A percentile compares a stretch with the other conserved stretches of the same genome.
Evolutionary conservation across 1,140 invertebrate genomes (phyloP).

Genomic region (Paracyclopina nana): DNA sequence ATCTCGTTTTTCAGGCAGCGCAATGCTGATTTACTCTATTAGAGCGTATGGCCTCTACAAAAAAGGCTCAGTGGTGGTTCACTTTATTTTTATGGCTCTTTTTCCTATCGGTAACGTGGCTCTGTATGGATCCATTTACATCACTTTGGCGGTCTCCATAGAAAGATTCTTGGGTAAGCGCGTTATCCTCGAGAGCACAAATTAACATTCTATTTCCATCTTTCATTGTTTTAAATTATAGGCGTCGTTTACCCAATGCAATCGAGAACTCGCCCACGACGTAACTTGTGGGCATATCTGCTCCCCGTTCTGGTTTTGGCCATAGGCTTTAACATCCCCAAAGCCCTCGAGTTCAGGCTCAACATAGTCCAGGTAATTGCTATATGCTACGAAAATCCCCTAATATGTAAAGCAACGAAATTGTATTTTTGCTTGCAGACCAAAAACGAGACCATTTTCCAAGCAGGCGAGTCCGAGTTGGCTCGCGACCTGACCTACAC

Average conservation of each 20-base stretch:
- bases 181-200: neutral
- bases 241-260: slow-evolving; percentile 3
- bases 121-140: slow-evolving; percentile 12
- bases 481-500: neutral
- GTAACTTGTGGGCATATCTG: slow-evolving; percentile 4
- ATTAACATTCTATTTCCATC: neutral
- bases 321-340: slow-evolving; percentile 9
- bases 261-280: slow-evolving; percentile 1
- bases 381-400: neutral
- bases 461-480: neutral
- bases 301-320: slow-evolving; percentile 1
- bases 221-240: neutral
- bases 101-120: slow-evolving; percentile 4
- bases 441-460: slow-evolving; percentile 2
- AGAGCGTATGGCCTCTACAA: neutral
- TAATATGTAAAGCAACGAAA: neutral
- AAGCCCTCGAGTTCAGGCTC: neutral
- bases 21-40: slow-evolving; percentile 9
- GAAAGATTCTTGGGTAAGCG: slow-evolving; percentile 5
- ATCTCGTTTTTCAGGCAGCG: slow-evolving; percentile 6
- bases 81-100: slow-evolving; percentile 1
- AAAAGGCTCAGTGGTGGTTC: neutral
- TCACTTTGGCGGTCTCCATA: slow-evolving; percentile 9
- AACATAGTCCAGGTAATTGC: neutral
- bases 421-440: slow-evolving; percentile 2